phyloP scores from a whole-genome alignment of 2,113 vertebrate genomes.

The Salvelinus alpinus region DNA sequence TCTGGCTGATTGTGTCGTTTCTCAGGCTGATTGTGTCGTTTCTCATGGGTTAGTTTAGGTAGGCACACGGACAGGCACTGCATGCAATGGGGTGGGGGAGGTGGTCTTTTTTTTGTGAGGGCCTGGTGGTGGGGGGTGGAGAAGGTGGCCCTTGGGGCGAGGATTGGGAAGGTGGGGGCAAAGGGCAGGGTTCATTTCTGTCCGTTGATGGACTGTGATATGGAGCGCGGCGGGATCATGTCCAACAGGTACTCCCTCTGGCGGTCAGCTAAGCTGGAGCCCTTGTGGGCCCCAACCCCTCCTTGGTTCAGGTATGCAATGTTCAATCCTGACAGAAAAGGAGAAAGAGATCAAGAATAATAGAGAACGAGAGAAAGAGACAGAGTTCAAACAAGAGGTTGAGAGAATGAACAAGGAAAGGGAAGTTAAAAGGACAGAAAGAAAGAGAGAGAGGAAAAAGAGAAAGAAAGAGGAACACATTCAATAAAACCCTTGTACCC shows the following conservation, averaged over 20 bases:
- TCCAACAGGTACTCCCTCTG: conserved; percentile 97
- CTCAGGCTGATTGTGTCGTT: conserved; percentile 60
- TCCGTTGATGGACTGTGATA: conserved; percentile 95
- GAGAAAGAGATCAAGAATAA: not conserved
- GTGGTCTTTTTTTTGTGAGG: conserved; percentile 34
- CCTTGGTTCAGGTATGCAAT: conserved; percentile 94
- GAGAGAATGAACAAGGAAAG: no score
- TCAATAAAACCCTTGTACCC: not conserved
- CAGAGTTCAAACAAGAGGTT: no score
- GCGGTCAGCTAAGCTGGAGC: conserved; percentile 90
- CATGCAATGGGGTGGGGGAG: conserved; percentile 79
- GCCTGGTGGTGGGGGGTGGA: conserved; percentile 26
- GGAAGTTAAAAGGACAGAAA: no score
- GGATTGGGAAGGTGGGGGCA: conserved; percentile 42
- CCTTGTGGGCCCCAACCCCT: conserved; percentile 91
- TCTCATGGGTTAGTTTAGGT: conserved; percentile 73
- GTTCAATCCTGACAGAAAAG: conserved; percentile 81
- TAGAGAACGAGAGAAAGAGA: not conserved
- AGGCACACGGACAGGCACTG: conserved; percentile 92
- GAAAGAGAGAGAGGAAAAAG: no score
- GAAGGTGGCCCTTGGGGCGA: conserved; percentile 8
- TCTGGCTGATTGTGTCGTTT: conserved; percentile 58
- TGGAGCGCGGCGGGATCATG: conserved; percentile 97
- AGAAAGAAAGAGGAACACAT: not conserved
- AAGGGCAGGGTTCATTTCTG: conserved; percentile 84